Percentiles rank a stretch among this genome's conserved stretches.
Conservation (phyloP, 2,888 invertebrate species). For the Drosophila algonquin region DNA sequence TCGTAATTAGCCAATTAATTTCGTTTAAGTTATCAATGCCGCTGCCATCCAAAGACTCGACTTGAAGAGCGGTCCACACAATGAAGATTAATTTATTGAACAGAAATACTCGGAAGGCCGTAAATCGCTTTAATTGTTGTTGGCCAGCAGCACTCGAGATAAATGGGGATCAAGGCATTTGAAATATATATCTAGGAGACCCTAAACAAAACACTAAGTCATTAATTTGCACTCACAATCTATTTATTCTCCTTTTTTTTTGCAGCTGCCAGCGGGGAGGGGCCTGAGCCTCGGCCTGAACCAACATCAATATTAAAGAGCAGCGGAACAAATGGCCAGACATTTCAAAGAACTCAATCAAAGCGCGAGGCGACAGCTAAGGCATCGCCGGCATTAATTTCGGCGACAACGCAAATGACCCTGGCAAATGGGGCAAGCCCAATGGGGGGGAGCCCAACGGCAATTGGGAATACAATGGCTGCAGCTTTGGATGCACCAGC, state of each 20-base stretch:
- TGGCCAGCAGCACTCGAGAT: slow-evolving; percentile 57
- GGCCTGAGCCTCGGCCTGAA: slow-evolving; percentile 24
- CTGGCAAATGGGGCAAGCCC: slow-evolving; percentile 33
- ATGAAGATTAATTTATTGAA: slow-evolving; percentile 72
- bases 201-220: slow-evolving; percentile 58
- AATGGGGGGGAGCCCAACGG: slow-evolving; percentile 29
- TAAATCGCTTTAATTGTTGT: slow-evolving; percentile 76
- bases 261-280: slow-evolving; percentile 39
- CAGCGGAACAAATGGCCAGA: slow-evolving; percentile 73
- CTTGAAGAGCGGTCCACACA: slow-evolving; percentile 10
- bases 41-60: slow-evolving; percentile 14
- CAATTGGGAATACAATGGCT: slow-evolving; percentile 35
- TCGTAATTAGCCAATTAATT: slow-evolving; percentile 77
- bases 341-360: slow-evolving; percentile 77
- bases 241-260: slow-evolving; percentile 46
- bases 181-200: slow-evolving; percentile 67
- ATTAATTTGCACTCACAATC: slow-evolving; percentile 69
- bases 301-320: slow-evolving; percentile 68
- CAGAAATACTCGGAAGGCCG: slow-evolving; percentile 45
- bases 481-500: slow-evolving; percentile 34
- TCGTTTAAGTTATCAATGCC: slow-evolving; percentile 17
- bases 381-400: slow-evolving; percentile 68
- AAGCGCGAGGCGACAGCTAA: slow-evolving; percentile 55
- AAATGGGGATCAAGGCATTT: slow-evolving; percentile 68
- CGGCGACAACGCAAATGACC: slow-evolving; percentile 60